Base-by-base conservation (phyloP, 2,888 invertebrate species). In the Caenorhabditis parvicauda region DNA sequence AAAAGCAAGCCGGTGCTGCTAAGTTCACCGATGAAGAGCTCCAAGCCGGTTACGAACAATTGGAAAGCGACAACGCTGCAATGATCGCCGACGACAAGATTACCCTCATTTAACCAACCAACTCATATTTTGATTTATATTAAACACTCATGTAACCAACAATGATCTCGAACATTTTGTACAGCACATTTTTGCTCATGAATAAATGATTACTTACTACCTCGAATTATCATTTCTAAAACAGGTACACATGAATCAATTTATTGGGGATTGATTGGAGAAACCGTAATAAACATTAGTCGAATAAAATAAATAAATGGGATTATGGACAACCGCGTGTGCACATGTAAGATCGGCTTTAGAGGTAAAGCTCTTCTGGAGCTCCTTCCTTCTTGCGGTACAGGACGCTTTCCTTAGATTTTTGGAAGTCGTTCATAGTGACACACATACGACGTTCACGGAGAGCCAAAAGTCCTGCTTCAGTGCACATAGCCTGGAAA, bases 351-450 rank as follows among this genome's bases (percentile, higher is more conserved):
- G 25, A 48, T 32, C 32, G 32, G 14, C 53, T 57, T 58, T 66
- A 98, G 81, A 98, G 87, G 85, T 98, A 98, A 54, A 98, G 87
- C 71, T 96, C 96, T 85, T 99, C 98, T 1, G 98, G 98, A 43
- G 95, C 95, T 68, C 96, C 96, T 85, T 98, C 98, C 82, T 98
- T 96, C 86, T 98, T 98, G 60, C 96, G 88, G 82, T 98, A 98
- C 46, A 99, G 86, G 27, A 99, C 96, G 84, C 93, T 98, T 83
- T 99, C 98, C 84, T 98, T 98, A 0, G 96, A 94, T 83, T 99
- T 98, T 83, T 92, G 91, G 83, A 99, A 98, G 84, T 99, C 98
- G 83, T 98, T 96, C 85, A 94, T 95, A 63, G 93, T 98, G 29
- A 98, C 98, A 84, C 95, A 96, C 98, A 99, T 99, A 74, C 98